phyloP scores from a whole-genome alignment of 2,113 vertebrate species.

The Myrmophylax atrothorax region DNA sequence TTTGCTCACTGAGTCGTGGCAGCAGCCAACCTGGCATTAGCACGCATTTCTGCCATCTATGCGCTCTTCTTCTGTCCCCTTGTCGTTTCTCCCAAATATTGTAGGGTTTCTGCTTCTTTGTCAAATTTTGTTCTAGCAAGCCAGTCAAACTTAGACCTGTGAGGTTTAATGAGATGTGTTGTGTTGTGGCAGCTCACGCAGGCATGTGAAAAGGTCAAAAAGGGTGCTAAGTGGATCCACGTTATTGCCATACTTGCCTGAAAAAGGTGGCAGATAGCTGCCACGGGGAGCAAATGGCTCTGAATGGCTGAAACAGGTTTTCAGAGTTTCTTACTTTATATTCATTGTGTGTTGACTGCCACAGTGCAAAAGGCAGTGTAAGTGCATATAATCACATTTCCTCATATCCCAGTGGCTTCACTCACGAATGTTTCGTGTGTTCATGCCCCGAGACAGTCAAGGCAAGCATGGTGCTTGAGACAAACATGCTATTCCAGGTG shows the following conservation, averaged over 20 bases:
- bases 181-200: not conserved
- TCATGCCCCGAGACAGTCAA: not conserved
- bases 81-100: not conserved
- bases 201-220: constrained; percentile 7
- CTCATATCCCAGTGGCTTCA: not conserved
- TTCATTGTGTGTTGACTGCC: not conserved
- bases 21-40: not conserved
- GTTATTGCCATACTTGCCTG: not conserved
- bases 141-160: not conserved
- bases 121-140: not conserved
- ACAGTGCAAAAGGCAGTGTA: not conserved
- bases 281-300: not conserved
- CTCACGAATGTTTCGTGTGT: not conserved
- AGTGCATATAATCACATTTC: not conserved
- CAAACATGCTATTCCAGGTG: not conserved
- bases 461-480: not conserved
- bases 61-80: not conserved
- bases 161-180: not conserved
- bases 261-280: not conserved
- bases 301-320: not conserved
- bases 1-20: not conserved
- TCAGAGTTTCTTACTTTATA: not conserved
- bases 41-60: not conserved
- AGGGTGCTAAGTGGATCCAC: not conserved
- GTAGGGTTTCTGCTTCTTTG: not conserved